Base-by-base conservation (phyloP, 2,113 vertebrate genomes). In the Coreoperca whiteheadi region DNA sequence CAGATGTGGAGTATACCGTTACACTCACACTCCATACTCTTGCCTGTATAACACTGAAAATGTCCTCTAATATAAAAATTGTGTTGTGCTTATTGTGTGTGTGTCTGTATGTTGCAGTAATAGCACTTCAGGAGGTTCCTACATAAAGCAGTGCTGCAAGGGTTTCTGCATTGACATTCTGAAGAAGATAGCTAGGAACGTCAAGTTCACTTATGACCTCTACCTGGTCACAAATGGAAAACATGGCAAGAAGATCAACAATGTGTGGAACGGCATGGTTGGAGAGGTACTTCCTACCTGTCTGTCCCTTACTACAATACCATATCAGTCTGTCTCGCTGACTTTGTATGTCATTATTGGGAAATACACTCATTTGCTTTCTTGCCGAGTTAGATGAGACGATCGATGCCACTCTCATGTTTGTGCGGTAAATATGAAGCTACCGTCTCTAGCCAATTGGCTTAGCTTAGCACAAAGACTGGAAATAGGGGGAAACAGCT, bases 131-230 rank as follows among this genome's bases (percentile, higher is more conserved):
- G 97, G 97, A 16, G 98, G 97, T 2, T 96, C 95, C 69, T 99
- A 98, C 0, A 95, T 99, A 21, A 99, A 99, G 85, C 97, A 99
- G 83, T 99, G 98, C 91, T 99, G 98, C 92, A 99, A 99, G 70
- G 98, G 98, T 2, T 99, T 99, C 94, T 99, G 98, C 93, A 99
- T 99, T 0, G 98, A 99, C 89, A 99, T 99, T 90, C 92, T 99
- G 75, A 99, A 99, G 96, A 99, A 99, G 88, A 96, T 99, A 28
- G 98, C 98, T 5, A 95, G 96, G 86, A 97, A 97, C 1, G 97
- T 99, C 81, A 99, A 99, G 94, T 99, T 99, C 90, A 99, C 98
- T 0, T 99, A 99, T 0, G 98, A 99, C 93, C 97, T 99, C 68
- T 99, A 99, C 92, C 94, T 99, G 93, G 98, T 99, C 88, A 97